Evolutionary conservation across 2,888 invertebrate species (phyloP), one percentile per base, ranked within the genome.

Genomic region (Pyrocoelia pectoralis): DNA sequence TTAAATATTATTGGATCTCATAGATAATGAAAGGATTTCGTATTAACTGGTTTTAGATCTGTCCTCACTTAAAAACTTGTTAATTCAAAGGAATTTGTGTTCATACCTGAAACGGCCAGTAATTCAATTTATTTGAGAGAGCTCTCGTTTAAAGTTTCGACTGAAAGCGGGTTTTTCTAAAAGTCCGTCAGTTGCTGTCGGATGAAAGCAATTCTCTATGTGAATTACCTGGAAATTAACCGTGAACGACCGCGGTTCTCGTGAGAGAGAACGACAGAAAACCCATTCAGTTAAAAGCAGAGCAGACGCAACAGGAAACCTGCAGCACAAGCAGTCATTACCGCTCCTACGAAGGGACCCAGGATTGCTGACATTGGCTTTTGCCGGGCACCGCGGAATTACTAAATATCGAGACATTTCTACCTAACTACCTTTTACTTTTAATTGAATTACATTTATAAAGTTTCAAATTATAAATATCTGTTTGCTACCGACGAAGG

Each of bases 221-320:
- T 71, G 76, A 76, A 77, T 77, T 77, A 77, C 77, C 77, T 77
- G 78, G 75, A 77, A 78, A 78, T 77, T 77, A 77, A 77, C 75
- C 76, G 76, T 77, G 77, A 77, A 77, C 74, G 68, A 64, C 65
- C 60, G 56, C 60, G 60, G 60, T 56, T 65, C 59, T 70, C 66
- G 67, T 65, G 69, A 68, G 68, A 66, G 62, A 69, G 68, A 72
- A 73, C 67, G 68, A 71, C 65, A 50, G 60, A 65, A 65, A 70
- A 68, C 64, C 61, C 66, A 60, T 68, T 67, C 66, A 65, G 56
- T 66, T 70, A 68, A 71, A 69, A 71, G 70, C 65, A 65, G 59
- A 66, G 69, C 65, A 68, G 64, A 68, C 72, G 74, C 73, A 73
- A 75, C 73, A 74, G 74, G 73, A 76, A 76, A 74, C 73, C 73